Evolutionary conservation across 2,113 vertebrate genomes (phyloP), one percentile per base, ranked within the genome.

Genomic region (Chinchilla lanigera): DNA sequence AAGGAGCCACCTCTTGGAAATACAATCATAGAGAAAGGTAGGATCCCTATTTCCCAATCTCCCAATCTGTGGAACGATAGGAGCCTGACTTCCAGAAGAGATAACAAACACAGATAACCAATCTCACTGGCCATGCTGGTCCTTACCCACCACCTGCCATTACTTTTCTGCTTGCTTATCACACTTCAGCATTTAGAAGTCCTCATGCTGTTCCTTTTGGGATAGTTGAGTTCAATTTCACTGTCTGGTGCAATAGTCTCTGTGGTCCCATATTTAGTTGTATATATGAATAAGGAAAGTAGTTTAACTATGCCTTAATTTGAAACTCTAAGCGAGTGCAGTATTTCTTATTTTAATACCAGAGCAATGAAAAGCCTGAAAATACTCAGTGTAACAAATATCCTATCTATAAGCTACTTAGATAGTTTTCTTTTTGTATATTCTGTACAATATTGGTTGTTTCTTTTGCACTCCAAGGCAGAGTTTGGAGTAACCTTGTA

Each of bases 331-430:
- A 52, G 50, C 69, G 9, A 56, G 44, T 75, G 1, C 8, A n/a
- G 5, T 87, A 28, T 73, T 86, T 61, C n/a, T 83, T 77, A 80
- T 73, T 80, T 75, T 86, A 58, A 80, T 4, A 10, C 61, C 89
- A 63, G 84, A 73, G 24, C 3, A 60, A 38, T 89, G 26, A 26
- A 83, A 96, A 84, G 38, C 28, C n/a, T 73, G 47, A 52, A 92
- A 78, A 87, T 84, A 67, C 60, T 85, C 96, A 33, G 24, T 85
- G 12, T 80, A 10, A 94, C 14, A 96, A 80, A 86, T 83, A 73
- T 0, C 60, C 0, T 54, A 86, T 71, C 28, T 92, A 26, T 86
- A 13, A 54, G 22, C 28, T 30, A 75, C 19, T 65, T 10, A 92
- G 28, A 77, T 81, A 60, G 14, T 87, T n/a, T 89, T 26, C 4